Base-by-base conservation (phyloP, 2,797 vertebrate species). In the Pangasius sanitwongsei region DNA sequence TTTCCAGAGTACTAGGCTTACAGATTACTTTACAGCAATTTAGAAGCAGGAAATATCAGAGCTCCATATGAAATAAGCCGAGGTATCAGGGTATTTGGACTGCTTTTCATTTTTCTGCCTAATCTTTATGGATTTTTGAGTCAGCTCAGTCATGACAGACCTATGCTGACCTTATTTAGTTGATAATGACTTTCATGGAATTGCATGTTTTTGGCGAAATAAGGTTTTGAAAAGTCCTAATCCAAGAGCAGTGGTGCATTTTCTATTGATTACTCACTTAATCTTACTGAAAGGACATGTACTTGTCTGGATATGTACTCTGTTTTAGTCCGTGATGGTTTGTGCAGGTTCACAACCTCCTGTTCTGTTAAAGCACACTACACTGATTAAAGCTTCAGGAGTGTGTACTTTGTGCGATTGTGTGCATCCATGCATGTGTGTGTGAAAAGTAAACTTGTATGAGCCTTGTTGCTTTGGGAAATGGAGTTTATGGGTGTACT, bases 391-490 rank as follows among this genome's bases (percentile, higher is more conserved):
- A 86, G 83, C 67, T 57, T 37, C 41, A 37, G 25, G 11, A 34
- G 48, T 57, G 53, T 67, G 7, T 57, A 77, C 48, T 15, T 78
- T 74, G n/a, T 41, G 50, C 2, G 37, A 59, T 61, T 80, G 50
- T 69, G 34, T 61, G 70, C 59, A 70, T 86, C 61, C 72, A 48
- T 23, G 34, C 53, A 72, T 53, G 23, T 85, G 80, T 44, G n/a
- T 67, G 6, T 83, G 69, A 48, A 53, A 74, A 5, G n/a, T 13
- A 63, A n/a, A 53, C 50, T 83, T 44, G 59, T 69, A 70, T 81
- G 18, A 34, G 41, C 7, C 83, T 23, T 55, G 28, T 12, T 57
- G 48, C 80, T 91, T 77, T 75, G 59, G 86, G 90, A 81, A 88
- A 74, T 61, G 63, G 44, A 90, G 65, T 20, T 85, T 50, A 31